Percentiles rank a stretch among this genome's conserved stretches.
These are phyloP conservation scores for Habroteleia sp. DNA, from an alignment of 2,888 invertebrate genomes.

Conservation along the genomic window DNA sequence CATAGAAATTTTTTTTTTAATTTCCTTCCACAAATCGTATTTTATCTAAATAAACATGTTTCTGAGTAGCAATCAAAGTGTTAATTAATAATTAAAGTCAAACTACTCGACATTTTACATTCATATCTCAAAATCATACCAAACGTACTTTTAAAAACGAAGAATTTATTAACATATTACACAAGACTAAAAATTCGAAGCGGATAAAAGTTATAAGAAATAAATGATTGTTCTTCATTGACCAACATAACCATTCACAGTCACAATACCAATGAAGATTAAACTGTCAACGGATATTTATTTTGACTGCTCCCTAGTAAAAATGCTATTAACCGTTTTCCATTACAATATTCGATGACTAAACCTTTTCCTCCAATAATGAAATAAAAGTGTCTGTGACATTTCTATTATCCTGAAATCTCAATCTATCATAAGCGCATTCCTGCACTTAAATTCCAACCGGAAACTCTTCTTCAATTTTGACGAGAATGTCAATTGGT, in stretches of 20 bases:
- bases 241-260: not conserved
- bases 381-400: constrained; percentile 12
- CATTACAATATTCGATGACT: constrained; percentile 13
- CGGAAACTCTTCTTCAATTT: constrained; percentile 6
- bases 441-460: not conserved
- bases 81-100: too few species aligned
- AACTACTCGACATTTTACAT: too few species aligned
- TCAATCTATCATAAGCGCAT: constrained; percentile 7
- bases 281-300: constrained; percentile 28
- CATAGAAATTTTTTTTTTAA: too few species aligned
- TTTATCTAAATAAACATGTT: too few species aligned
- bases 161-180: too few species aligned
- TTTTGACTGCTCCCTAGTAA: constrained; percentile 19
- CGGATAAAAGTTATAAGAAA: not conserved
- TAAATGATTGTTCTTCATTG: not conserved
- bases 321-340: constrained; percentile 15
- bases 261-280: constrained; percentile 3
- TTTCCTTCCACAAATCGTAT: too few species aligned
- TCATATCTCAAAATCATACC: too few species aligned
- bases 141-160: too few species aligned
- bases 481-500: constrained; percentile 19
- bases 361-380: constrained; percentile 1
- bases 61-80: too few species aligned
- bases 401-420: constrained; percentile 5
- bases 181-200: too few species aligned